Evolutionary conservation across 1,140 invertebrate species (phyloP).

Genomic region (Megalonaias nervosa): DNA sequence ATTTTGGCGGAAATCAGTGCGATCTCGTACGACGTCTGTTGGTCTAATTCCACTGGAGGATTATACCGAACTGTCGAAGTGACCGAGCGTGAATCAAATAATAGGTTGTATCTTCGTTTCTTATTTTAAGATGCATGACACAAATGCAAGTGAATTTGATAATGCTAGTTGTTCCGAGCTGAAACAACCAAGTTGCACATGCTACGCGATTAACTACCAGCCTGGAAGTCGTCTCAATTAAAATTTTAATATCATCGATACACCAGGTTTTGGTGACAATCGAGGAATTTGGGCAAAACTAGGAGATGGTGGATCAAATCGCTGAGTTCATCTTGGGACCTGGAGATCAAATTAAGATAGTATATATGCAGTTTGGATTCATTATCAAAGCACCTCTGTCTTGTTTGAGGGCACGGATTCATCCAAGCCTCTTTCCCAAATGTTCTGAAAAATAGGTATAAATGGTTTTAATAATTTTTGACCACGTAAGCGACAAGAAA

Average conservation of each 20-base stretch:
- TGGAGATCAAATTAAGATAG: constrained; percentile 27
- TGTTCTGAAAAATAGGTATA: constrained; percentile 44
- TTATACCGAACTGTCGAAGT: no score
- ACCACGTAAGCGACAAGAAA: constrained; percentile 14
- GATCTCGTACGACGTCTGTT: no score
- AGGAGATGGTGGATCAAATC: constrained; percentile 43
- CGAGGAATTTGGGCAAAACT: constrained; percentile 42
- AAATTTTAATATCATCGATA: constrained; percentile 31
- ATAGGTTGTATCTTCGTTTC: no score
- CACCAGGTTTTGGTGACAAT: constrained; percentile 46
- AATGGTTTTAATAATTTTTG: constrained; percentile 39
- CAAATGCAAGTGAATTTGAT: no score
- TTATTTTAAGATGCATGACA: no score
- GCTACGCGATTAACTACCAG: constrained; percentile 31
- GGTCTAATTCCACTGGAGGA: no score
- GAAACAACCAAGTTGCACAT: no score
- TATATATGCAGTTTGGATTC: constrained; percentile 47
- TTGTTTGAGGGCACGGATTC: constrained; percentile 30
- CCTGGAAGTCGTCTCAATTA: constrained; percentile 11
- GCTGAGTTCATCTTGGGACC: constrained; percentile 32
- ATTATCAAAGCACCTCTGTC: constrained; percentile 39
- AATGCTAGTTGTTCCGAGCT: no score
- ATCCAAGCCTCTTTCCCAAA: neutral
- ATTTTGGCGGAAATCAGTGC: no score
- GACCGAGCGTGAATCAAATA: no score